These are phyloP conservation scores for Collichthys lucidus DNA, from an alignment of 2,113 vertebrate species.

Conservation along the genomic window DNA sequence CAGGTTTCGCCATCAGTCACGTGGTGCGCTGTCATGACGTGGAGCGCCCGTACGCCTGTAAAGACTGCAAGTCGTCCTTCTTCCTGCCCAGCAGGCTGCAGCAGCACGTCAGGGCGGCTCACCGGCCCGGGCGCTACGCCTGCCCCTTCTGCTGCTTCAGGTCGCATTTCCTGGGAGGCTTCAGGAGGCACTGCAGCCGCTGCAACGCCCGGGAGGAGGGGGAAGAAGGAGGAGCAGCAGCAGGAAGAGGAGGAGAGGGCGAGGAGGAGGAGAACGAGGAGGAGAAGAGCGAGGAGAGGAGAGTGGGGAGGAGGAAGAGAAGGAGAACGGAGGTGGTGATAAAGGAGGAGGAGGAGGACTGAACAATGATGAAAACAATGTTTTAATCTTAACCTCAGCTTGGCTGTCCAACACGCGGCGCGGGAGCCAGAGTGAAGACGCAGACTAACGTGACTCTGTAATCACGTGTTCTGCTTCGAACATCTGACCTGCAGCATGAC, in stretches of 20 bases:
- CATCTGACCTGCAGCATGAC: too few species aligned
- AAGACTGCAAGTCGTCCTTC: constrained; percentile 58
- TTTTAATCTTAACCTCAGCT: too few species aligned
- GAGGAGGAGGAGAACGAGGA: constrained; percentile 33
- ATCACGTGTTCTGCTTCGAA: too few species aligned
- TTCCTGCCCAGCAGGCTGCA: constrained; percentile 74
- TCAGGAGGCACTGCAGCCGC: constrained; percentile 74
- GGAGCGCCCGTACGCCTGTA: constrained; percentile 60
- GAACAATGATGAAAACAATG: not conserved
- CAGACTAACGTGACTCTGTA: too few species aligned
- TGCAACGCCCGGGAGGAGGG: constrained; percentile 69
- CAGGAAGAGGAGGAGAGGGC: not conserved
- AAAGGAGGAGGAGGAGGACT: not conserved
- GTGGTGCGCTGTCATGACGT: constrained; percentile 68
- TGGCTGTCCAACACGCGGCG: too few species aligned
- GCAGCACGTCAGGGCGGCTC: constrained; percentile 59
- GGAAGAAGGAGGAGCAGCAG: not conserved
- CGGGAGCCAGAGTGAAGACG: too few species aligned
- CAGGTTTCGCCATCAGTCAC: constrained; percentile 75
- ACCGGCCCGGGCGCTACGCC: constrained; percentile 73
- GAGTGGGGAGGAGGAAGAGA: not conserved
- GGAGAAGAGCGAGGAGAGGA: not conserved
- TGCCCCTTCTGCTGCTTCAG: constrained; percentile 80
- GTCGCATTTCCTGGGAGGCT: constrained; percentile 65
- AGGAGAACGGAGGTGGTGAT: not conserved